These are phyloP conservation scores for Tipula unca DNA, from an alignment of 2,888 invertebrate genomes.

Conservation along the genomic window DNA sequence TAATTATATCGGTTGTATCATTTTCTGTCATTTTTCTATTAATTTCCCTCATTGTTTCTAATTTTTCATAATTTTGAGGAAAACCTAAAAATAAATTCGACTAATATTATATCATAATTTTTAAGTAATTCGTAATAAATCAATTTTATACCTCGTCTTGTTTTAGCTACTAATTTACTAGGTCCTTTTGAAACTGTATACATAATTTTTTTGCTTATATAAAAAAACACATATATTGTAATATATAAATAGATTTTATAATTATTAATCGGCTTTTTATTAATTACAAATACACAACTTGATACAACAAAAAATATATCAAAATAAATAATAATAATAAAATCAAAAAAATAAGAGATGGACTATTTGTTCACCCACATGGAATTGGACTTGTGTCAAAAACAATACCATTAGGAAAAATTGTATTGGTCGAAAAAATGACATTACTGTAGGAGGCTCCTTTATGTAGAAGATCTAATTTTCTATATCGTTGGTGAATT, in stretches of 20 bases:
- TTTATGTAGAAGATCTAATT: neutral
- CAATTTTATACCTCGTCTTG: constrained; percentile 57
- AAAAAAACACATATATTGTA: neutral
- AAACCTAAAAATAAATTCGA: constrained; percentile 48
- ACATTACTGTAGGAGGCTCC: neutral
- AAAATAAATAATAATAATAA: constrained; percentile 8
- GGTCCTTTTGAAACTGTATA: constrained; percentile 82
- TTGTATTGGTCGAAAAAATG: neutral
- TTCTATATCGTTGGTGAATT: neutral
- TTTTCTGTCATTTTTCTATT: constrained; percentile 58
- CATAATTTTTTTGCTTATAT: constrained; percentile 44
- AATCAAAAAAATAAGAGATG: neutral
- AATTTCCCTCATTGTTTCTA: constrained; percentile 64
- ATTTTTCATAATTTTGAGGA: constrained; percentile 70
- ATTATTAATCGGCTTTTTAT: constrained; percentile 8
- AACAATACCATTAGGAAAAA: neutral
- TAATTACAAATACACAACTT: neutral
- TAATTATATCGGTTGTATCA: constrained; percentile 56
- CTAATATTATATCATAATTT: constrained; percentile 28
- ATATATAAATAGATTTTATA: neutral
- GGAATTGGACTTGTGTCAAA: neutral
- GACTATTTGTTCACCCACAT: neutral
- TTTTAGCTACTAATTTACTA: constrained; percentile 81
- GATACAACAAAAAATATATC: neutral
- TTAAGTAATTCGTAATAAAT: constrained; percentile 19